These are phyloP conservation scores for Melanotaenia duboulayi DNA, from an alignment of 2,113 vertebrate genomes.

Conservation along the genomic window DNA sequence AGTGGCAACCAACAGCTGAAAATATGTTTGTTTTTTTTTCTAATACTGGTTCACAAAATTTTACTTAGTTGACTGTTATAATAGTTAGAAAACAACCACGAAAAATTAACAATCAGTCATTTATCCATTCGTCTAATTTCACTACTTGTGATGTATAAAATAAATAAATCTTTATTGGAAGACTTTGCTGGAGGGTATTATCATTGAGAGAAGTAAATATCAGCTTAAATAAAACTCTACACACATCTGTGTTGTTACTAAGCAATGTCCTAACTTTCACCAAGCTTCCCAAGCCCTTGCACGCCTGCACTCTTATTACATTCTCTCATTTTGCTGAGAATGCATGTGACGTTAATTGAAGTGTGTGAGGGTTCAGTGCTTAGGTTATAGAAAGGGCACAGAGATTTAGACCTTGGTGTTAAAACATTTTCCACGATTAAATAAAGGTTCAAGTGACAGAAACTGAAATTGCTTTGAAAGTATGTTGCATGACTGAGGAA, in stretches of 20 bases:
- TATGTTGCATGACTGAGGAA: conserved; percentile 14
- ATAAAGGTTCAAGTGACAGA: conserved; percentile 22
- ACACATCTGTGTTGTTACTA: conserved; percentile 1
- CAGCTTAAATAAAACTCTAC: neutral
- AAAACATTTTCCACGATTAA: conserved; percentile 16
- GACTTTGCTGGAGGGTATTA: conserved; percentile 9
- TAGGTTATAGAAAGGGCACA: neutral
- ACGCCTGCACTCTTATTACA: neutral
- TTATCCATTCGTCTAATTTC: no score
- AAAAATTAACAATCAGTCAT: no score
- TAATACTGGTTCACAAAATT: no score
- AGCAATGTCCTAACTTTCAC: conserved; percentile 2
- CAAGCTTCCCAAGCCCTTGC: conserved; percentile 3
- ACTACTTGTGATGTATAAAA: no score
- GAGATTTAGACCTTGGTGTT: conserved; percentile 6
- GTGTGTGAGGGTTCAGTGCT: conserved; percentile 32
- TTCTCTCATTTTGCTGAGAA: conserved; percentile 27
- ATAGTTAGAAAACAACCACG: no score
- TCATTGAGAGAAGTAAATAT: conserved; percentile 10
- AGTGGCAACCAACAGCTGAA: no score
- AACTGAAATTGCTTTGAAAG: conserved; percentile 11
- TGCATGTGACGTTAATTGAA: conserved; percentile 38
- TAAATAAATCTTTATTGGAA: neutral
- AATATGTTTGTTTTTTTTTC: no score
- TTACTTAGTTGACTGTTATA: no score